phyloP scores from a whole-genome alignment of 2,888 invertebrate genomes.

The Rotaria socialis region DNA sequence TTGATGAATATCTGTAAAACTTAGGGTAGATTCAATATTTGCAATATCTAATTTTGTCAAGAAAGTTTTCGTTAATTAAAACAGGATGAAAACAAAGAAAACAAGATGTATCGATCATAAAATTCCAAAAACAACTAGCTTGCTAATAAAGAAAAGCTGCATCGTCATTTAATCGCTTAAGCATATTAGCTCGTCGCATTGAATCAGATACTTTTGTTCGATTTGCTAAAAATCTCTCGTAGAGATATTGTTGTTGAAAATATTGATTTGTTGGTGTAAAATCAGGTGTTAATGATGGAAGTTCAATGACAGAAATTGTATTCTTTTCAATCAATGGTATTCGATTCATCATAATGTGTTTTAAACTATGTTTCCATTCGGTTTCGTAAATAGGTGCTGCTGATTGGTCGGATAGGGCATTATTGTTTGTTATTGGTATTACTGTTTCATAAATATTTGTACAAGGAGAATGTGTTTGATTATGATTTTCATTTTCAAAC shows the following conservation, averaged over 20 bases:
- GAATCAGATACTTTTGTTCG: background rate
- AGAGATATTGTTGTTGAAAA: background rate
- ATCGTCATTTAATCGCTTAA: slow-evolving; percentile 1
- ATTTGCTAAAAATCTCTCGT: background rate
- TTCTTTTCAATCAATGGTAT: background rate
- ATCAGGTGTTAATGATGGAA: background rate
- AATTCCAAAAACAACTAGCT: background rate
- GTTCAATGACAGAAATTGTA: background rate
- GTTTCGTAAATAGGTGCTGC: slow-evolving; percentile 25
- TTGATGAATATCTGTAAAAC: too few species aligned
- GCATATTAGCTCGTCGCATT: background rate
- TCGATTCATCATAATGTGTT: background rate
- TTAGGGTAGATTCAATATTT: too few species aligned
- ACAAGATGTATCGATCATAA: background rate
- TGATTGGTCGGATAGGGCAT: background rate
- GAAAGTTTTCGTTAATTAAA: background rate
- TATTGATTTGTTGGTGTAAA: background rate
- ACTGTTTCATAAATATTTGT: slow-evolving; percentile 21
- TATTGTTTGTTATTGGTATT: background rate
- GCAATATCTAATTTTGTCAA: too few species aligned
- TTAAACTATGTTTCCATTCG: slow-evolving; percentile 6
- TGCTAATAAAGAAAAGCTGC: slow-evolving; percentile 12
- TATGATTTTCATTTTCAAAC: background rate
- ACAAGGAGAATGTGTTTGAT: background rate
- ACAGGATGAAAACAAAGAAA: background rate